Evolutionary conservation across 1,140 invertebrate genomes (phyloP), one percentile per base, ranked within the genome.

Genomic region (Rhagoletis pomonella): DNA sequence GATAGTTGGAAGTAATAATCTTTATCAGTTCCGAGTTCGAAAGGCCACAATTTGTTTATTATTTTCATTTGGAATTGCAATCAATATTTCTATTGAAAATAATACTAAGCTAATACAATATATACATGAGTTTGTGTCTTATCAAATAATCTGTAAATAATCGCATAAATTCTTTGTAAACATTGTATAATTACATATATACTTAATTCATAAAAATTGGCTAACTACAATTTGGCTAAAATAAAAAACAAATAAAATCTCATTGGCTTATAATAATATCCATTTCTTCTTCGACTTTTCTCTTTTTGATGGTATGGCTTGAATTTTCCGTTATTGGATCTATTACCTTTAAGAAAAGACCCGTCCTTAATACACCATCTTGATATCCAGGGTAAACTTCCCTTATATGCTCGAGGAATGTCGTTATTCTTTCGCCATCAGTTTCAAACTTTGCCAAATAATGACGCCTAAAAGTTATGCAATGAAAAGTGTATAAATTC

Each of bases 351-450:
- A 67, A 39, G 10, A 67, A 67, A 7, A 67, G 64, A 7, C 64
- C 64, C n/a, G 64, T 67, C 39, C 39, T 67, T 19, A 67, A 67
- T 5, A 67, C 29, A 29, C 64, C 64, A 67, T 29, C 64, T 29
- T 67, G n/a, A 67, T 67, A 67, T 7, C 64, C 64, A 2, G 64
- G 64, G 39, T 67, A 67, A 29, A 67, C 64, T 19, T 67, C 64
- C 6, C 29, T 29, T 67, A 67, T 67, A 29, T 67, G 64, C 19
- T 67, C n/a, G 39, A 67, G 64, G 64, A 67, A 67, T 67, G 64
- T 67, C 64, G 17, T 67, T 67, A 67, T 67, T 67, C 29, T 67
- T 39, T 67, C 64, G 4, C 64, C 64, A 67, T 67, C 64, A 39
- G 64, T 29, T 19, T 67, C 64, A 39, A 19, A 39, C 10, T 67